Evolutionary conservation across 1,140 invertebrate species (phyloP), one percentile per base, ranked within the genome.

Genomic region (Ectropis grisescens): DNA sequence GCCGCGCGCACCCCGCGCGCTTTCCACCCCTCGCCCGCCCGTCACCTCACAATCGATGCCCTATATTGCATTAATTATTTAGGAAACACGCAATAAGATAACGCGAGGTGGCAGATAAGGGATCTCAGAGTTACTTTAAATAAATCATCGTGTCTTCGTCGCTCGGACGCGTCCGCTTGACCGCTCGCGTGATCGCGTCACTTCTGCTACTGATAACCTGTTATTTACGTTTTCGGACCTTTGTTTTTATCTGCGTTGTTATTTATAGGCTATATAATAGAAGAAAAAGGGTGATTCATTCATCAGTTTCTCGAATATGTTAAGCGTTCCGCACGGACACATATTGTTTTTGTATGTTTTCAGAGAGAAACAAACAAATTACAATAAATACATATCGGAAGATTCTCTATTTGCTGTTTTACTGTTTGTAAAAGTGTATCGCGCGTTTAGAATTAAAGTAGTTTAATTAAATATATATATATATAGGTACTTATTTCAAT

Each of bases 21-120:
- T 41, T 65, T 56, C 51, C 64, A 51, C 54, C 33, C 57, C 61
- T 60, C 55, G 58, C 64, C 60, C 74, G 38, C 64, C 72, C 58
- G 61, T 65, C 68, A 74, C 69, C 71, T 80, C 66, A 80, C 71
- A 83, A 83, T 82, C 81, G 79, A 83, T 83, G 81, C 75, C 76
- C 79, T 81, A 79, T 83, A 82, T 82, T 82, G 72, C 76, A 78
- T 81, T 81, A 81, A 81, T 81, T 78, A 78, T 78, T 78, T 78
- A 78, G 72, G 75, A 82, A 82, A 81, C 81, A 82, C 74, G 75
- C 81, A 81, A 82, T 82, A 65, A 76, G 76, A 81, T 82, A 83
- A 81, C 71, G 62, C 61, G 56, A 80, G 72, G 70, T 80, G 71
- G 67, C 64, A 69, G 74, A 76, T 76, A 76, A 76, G 58, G 68